A percentile compares a stretch with the other conserved stretches of the same genome.
Evolutionary conservation across 1,140 invertebrate genomes (phyloP).

Genomic region (Magallana angulata): DNA sequence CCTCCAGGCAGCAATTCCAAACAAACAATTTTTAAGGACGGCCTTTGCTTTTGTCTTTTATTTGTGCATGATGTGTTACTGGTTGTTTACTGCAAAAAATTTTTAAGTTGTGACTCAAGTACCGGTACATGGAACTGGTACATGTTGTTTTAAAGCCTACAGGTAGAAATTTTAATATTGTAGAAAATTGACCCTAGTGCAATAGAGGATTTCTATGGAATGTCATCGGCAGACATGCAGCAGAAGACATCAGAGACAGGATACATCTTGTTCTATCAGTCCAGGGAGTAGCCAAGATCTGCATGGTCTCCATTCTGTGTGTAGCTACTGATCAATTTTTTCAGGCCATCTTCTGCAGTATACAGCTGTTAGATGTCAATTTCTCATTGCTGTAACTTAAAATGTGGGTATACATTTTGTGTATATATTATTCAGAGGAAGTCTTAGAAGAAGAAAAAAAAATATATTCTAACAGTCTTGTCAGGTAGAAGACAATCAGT

Average conservation of each 20-base stretch:
- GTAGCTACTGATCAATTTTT: not conserved
- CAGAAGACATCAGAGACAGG: conserved; percentile 98
- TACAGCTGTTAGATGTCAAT: not conserved
- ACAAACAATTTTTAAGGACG: too few relatives aligned
- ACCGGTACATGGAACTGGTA: too few relatives aligned
- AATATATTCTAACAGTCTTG: not conserved
- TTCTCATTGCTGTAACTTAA: too few relatives aligned
- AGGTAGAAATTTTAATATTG: conserved; percentile 69
- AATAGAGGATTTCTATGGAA: conserved; percentile 99
- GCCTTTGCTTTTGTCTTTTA: too few relatives aligned
- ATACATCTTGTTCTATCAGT: conserved; percentile 99
- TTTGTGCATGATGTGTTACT: too few relatives aligned
- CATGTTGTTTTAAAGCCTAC: too few relatives aligned
- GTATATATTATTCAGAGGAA: not conserved
- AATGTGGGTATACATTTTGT: not conserved
- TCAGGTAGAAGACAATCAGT: not conserved
- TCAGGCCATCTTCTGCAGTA: not conserved
- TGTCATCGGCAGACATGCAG: conserved; percentile 92
- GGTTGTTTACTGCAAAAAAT: too few relatives aligned
- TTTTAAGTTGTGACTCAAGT: too few relatives aligned
- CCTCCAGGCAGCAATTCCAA: too few relatives aligned
- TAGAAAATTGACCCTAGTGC: conserved; percentile 99
- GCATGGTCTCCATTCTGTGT: not conserved
- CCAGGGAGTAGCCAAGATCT: conserved; percentile 84
- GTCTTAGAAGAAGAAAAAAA: not conserved